phyloP scores from a whole-genome alignment of 2,797 vertebrate species.

The Hydrolagus colliei region DNA sequence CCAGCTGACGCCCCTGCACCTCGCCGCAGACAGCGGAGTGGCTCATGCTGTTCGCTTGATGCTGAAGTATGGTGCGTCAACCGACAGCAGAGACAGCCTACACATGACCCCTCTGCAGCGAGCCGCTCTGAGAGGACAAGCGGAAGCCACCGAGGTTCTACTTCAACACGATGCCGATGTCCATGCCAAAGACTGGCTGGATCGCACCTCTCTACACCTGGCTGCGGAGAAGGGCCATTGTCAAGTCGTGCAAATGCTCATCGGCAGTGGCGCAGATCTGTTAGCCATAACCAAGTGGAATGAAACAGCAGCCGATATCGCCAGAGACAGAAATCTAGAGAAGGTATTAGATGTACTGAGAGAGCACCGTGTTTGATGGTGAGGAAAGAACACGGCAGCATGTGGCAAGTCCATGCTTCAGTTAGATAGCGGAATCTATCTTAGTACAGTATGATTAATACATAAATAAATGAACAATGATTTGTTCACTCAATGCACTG shows the following conservation, averaged over 20 bases:
- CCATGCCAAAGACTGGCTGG: slow-evolving; percentile 34
- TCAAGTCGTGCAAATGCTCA: slow-evolving; percentile 32
- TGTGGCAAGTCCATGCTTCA: too few species aligned
- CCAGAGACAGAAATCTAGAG: slow-evolving; percentile 35
- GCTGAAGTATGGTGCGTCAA: slow-evolving; percentile 38
- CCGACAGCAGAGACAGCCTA: slow-evolving; percentile 28
- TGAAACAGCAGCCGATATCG: slow-evolving; percentile 44
- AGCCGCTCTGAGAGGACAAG: slow-evolving; percentile 36
- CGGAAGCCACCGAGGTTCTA: slow-evolving; percentile 38
- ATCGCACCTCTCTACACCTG: slow-evolving; percentile 41
- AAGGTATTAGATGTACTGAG: neutral
- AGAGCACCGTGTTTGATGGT: too few species aligned
- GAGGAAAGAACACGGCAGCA: neutral
- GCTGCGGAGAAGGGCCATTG: slow-evolving; percentile 40
- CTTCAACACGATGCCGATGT: slow-evolving; percentile 42
- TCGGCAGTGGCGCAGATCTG: slow-evolving; percentile 38
- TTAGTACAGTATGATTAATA: too few species aligned
- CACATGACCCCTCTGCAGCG: slow-evolving; percentile 42
- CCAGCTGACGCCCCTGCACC: slow-evolving; percentile 39
- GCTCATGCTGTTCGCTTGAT: slow-evolving; percentile 20
- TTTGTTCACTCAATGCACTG: too few species aligned
- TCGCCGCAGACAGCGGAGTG: slow-evolving; percentile 45
- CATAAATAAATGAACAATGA: too few species aligned
- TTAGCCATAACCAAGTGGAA: slow-evolving; percentile 39
- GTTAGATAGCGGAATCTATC: too few species aligned